These are phyloP conservation scores for Pyrgilauda ruficollis DNA, from an alignment of 2,113 vertebrate genomes.

Conservation along the genomic window DNA sequence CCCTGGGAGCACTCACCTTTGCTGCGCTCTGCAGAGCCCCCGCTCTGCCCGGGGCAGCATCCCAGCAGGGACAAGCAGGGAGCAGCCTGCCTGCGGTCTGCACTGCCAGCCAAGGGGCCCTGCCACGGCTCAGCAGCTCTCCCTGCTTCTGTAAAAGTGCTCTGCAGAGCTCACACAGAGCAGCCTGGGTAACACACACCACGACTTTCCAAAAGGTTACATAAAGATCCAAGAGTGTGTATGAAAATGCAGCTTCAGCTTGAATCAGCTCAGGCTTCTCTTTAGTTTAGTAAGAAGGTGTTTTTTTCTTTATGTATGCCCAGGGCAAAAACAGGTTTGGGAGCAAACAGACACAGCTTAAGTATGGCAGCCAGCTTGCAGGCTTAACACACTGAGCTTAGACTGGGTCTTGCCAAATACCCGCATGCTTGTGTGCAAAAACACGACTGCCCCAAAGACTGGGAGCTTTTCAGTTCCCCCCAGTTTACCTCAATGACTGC, in stretches of 20 bases:
- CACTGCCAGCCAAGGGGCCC: background rate
- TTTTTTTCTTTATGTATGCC: background rate
- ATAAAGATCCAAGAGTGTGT: background rate
- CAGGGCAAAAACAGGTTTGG: background rate
- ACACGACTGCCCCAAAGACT: fast-evolving
- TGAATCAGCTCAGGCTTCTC: background rate
- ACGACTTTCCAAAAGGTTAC: background rate
- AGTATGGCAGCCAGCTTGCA: background rate
- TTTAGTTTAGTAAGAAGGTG: background rate
- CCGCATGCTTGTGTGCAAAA: background rate
- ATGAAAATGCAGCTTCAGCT: background rate
- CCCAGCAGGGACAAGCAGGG: background rate
- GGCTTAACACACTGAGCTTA: background rate
- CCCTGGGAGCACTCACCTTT: fast-evolving
- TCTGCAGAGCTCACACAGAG: background rate
- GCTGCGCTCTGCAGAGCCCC: background rate
- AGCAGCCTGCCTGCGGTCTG: background rate
- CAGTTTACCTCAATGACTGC: slow-evolving; percentile 35
- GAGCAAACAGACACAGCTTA: background rate
- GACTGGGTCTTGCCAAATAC: background rate
- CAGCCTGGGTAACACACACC: background rate
- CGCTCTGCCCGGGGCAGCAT: background rate
- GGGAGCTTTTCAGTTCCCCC: background rate
- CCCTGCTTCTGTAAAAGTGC: background rate
- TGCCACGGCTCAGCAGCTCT: background rate